Evolutionary conservation across 1,140 invertebrate genomes (phyloP).

Genomic region (Temnothorax longispinosus): DNA sequence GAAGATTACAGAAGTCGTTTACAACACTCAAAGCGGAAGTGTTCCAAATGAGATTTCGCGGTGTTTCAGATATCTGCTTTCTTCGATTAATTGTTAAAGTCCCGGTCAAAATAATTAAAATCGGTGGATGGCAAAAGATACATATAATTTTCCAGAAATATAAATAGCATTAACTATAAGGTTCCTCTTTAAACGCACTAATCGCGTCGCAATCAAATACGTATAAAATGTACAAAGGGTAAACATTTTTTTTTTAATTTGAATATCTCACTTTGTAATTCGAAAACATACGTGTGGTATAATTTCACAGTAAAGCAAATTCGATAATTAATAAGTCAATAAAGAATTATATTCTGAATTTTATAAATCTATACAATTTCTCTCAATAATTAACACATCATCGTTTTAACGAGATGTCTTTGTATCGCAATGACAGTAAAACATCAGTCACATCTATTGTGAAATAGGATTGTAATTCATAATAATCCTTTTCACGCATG

Average conservation of each 20-base stretch:
- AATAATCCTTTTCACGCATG: background rate
- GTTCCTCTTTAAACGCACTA: background rate
- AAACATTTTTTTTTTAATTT: background rate
- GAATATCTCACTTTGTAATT: background rate
- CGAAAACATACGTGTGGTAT: background rate
- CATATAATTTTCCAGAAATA: background rate
- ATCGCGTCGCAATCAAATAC: background rate
- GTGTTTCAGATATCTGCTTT: background rate
- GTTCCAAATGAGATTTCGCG: background rate
- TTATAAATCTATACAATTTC: background rate
- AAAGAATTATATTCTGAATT: background rate
- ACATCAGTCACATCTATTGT: constrained; percentile 22
- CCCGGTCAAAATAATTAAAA: constrained; percentile 28
- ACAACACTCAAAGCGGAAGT: background rate
- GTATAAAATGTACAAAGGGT: background rate
- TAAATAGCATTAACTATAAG: background rate
- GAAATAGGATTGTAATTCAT: constrained; percentile 1
- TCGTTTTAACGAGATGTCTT: background rate
- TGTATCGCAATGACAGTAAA: constrained; percentile 17
- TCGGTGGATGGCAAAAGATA: background rate
- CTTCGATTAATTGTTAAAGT: constrained; percentile 2
- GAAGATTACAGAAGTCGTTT: constrained; percentile 22
- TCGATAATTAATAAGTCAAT: background rate
- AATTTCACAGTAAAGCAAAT: background rate
- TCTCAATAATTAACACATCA: constrained; percentile 22